phyloP scores from a whole-genome alignment of 2,113 vertebrate species.

The Cebidichthys violaceus region DNA sequence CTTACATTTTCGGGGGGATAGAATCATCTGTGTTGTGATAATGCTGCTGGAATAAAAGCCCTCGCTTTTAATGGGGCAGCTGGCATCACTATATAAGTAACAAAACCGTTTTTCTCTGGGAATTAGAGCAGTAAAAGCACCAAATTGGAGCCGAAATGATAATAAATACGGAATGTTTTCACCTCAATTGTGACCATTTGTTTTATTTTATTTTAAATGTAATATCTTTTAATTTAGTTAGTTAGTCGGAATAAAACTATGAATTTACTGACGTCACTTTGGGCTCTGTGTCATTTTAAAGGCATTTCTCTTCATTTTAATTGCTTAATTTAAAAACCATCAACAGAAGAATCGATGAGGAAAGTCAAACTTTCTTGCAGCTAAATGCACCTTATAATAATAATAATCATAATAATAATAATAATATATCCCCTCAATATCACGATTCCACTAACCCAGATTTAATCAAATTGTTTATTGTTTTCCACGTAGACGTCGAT shows the following conservation, averaged over 20 bases:
- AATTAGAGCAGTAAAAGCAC: not conserved
- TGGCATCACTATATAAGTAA: not conserved
- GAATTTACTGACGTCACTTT: not conserved
- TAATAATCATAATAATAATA: no score
- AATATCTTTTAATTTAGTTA: not conserved
- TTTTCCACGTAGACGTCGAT: slow-evolving; percentile 12
- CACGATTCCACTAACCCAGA: not conserved
- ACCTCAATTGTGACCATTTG: not conserved
- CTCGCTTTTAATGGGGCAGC: not conserved
- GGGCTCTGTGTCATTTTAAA: not conserved
- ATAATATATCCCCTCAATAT: not conserved
- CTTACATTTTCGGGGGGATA: not conserved
- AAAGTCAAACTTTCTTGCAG: not conserved
- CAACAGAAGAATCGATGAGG: not conserved
- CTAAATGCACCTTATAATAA: not conserved
- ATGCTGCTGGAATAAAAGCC: no score
- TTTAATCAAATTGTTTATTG: not conserved
- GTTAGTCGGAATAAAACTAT: not conserved
- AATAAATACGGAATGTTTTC: not conserved
- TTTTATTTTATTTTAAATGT: not conserved
- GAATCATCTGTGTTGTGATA: not conserved
- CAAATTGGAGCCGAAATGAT: not conserved
- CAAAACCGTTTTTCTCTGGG: not conserved
- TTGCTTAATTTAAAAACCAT: not conserved
- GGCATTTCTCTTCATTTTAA: not conserved